phyloP scores from a whole-genome alignment of 2,797 vertebrate species.

The Picus viridis region DNA sequence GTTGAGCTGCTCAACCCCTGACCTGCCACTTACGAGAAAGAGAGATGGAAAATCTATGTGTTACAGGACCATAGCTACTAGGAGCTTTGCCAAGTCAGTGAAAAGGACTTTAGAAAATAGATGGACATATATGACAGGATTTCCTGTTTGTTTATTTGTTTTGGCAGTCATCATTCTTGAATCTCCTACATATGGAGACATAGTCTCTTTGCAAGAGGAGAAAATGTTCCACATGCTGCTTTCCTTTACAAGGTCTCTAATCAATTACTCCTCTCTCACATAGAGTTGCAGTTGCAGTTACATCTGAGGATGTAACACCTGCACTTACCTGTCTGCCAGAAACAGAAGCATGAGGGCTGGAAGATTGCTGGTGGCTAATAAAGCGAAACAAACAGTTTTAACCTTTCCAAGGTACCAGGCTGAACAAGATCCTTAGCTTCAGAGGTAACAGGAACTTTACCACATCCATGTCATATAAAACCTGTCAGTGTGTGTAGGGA shows the following conservation, averaged over 20 bases:
- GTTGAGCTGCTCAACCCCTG: not conserved
- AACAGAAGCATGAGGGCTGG: not conserved
- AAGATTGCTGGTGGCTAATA: not conserved
- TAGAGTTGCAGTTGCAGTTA: not conserved
- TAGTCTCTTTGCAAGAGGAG: rapidly evolving
- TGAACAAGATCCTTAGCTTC: not conserved
- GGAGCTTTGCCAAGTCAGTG: slow-evolving; percentile 13
- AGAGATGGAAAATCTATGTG: not conserved
- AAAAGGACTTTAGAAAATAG: not conserved
- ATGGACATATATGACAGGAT: not conserved
- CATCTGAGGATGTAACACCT: not conserved
- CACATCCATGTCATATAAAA: not conserved
- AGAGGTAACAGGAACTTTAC: not conserved
- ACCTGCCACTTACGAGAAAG: not conserved
- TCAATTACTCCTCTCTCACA: not conserved
- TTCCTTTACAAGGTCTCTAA: not conserved
- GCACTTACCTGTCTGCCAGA: not conserved
- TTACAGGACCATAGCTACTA: not conserved
- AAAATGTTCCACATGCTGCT: not conserved
- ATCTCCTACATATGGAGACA: not conserved
- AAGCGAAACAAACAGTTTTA: not conserved
- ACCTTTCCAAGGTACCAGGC: not conserved
- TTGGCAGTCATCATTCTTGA: not conserved
- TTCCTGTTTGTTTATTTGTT: slow-evolving; percentile 31
- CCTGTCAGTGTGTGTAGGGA: not conserved